Base-by-base conservation (phyloP, 2,113 vertebrate species). In the Ophthalmotilapia sp. region DNA sequence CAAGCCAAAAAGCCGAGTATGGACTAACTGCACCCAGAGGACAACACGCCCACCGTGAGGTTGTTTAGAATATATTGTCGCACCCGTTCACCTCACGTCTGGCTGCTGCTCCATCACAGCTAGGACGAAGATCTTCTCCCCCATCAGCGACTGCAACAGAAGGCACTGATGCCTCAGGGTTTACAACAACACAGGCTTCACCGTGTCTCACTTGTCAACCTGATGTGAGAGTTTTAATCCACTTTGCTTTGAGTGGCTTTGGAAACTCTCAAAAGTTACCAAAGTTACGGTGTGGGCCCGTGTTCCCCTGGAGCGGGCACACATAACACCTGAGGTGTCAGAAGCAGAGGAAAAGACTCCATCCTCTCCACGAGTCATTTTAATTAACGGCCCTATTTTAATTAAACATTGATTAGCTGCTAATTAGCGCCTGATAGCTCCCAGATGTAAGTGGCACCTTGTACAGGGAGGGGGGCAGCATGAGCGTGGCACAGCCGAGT, bases 321-420 rank as follows among this genome's bases (percentile, higher is more conserved):
- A 49, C 42, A 26, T 36, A 54, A 11, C 60, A 82, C 70, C 81
- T 82, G 49, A 90, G 86, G 68, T 87, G 84, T 90, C 79, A 89
- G 51, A 45, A 26, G n/a, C 2, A 7, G 26, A 42, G 40, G 55
- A 55, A 68, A 84, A 62, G 86, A 95, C 93, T 91, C 94, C 89
- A 94, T 95, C 89, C 92, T 82, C 92, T 80, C 85, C 83, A 95
- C 94, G 87, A 96, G 94, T 96, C 94, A 93, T 92, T 96, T 95
- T 96, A 97, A 97, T 97, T 97, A 97, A 97, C 96, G 95, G 95
- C 93, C 93, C 94, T 86, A 91, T 97, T 97, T 97, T 98, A 98
- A 98, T 98, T 97, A 98, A 98, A 97, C 97, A 97, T 97, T 95
- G 97, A 98, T 97, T 97, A 97, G 95, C 95, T 96, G 96, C 96